Base-by-base conservation (phyloP, 2,888 invertebrate genomes). In the Leucoptera coffeella region DNA sequence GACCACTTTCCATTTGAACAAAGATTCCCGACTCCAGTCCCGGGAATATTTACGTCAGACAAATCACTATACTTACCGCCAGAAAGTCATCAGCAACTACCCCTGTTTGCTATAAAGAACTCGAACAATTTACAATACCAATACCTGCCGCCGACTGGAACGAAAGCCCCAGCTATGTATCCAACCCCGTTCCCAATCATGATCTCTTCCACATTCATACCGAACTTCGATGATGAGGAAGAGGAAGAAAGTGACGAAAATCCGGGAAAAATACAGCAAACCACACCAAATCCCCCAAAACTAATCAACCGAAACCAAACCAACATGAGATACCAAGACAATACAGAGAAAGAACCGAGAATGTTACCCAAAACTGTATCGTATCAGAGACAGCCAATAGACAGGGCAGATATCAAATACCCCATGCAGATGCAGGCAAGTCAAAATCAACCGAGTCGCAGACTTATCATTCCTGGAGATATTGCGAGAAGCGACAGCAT, bases 31-130 rank as follows among this genome's bases (percentile, higher is more conserved):
- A 42, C 47, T 11, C 43, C 47, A 7, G 47, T 40, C 32, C 38
- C 52, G 17, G 43, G 43, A 11, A 32, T 47, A 13, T 56, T 47
- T 34, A 40, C 52, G 12, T 49, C 61, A 11, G 62, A 64, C 24
- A 58, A 50, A 35, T 50, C 60, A 14, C 42, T 58, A 29, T 64
- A 60, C 35, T 45, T 67, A 22, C 58, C 64, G 14, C 60, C 60
- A 5, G 64, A 65, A 37, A 47, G 58, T 23, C 58, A 61, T 19
- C 57, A 58, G 5, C 38, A 54, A 14, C 37, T 50, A 11, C 61
- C 65, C 9, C 59, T 56, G 38, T 61, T 49, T 28, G 40, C 54
- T 17, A 41, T 56, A 23, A 65, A 59, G 30, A 53, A 54, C 37
- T 34, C 47, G 5, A 54, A 57, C 29, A 55, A 60, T 35, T 40